Percentiles rank a stretch among this genome's conserved stretches.
phyloP scores from a whole-genome alignment of 2,113 vertebrate species.

The Morone chrysops region DNA sequence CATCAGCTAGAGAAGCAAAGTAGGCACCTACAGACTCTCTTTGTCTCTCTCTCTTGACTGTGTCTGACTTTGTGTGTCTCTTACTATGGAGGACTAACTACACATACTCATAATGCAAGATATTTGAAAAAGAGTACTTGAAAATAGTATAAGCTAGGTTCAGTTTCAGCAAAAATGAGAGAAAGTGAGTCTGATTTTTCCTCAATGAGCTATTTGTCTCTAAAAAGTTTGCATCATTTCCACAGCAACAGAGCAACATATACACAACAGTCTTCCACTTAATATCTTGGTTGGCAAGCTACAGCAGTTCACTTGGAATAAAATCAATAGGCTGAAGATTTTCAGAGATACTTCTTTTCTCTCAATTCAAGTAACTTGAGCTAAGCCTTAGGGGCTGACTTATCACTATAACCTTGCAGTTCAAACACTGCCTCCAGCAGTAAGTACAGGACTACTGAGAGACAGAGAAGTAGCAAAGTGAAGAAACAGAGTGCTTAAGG shows the following conservation, averaged over 20 bases:
- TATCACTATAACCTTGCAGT: constrained; percentile 60
- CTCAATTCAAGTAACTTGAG: constrained; percentile 32
- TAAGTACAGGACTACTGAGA: constrained; percentile 1
- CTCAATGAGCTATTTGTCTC: background rate
- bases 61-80: constrained; percentile 2
- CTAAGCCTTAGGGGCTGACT: constrained; percentile 45
- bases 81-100: constrained; percentile 5
- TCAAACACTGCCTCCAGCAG: constrained; percentile 51
- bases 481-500: constrained; percentile 24
- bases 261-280: background rate
- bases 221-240: constrained; percentile 26
- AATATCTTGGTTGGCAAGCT: constrained; percentile 24
- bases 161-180: background rate
- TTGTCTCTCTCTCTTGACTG: constrained; percentile 17
- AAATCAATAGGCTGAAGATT: constrained; percentile 33
- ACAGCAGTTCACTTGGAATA: constrained; percentile 21
- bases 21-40: constrained; percentile 34
- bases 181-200: background rate
- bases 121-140: background rate
- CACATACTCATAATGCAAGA: background rate
- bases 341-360: constrained; percentile 43
- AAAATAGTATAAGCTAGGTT: background rate
- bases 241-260: constrained; percentile 23
- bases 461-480: constrained; percentile 31
- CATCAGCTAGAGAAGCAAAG: constrained; percentile 57